Evolutionary conservation across 2,113 vertebrate genomes (phyloP), one percentile per base, ranked within the genome.

Genomic region (Aix galericulata): DNA sequence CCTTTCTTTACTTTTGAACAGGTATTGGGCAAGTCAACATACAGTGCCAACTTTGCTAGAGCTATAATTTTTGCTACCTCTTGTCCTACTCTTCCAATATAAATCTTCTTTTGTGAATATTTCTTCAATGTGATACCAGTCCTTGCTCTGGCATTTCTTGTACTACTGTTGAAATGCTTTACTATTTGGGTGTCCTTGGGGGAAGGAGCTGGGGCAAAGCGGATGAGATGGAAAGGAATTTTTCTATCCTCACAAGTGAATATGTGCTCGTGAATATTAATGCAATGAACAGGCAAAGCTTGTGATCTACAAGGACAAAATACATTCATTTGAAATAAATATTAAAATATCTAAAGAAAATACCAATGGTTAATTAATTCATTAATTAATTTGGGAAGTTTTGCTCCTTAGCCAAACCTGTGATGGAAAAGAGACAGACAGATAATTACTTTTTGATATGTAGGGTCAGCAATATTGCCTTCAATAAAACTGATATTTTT

Each of bases 381-480:
- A 40, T 40, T 91, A 15, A 53, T 50, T 50, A 48, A 48, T 88
- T 86, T n/a, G 74, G 31, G 36, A 78, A 71, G n/a, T 53, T 77
- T 0, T 17, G 20, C 68, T 72, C 80, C 38, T 73, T 73, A 38
- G 32, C 50, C 23, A 0, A 64, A 56, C 63, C 48, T 87, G 11
- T 91, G 52, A 88, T 72, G 21, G 38, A 72, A 68, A 52, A 50
- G 34, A 77, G 50, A 75, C 34, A 85, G 26, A 32, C 17, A 60
- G 60, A 34, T 88, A 93, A 88, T 95, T 77, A 36, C 53, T 42
- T 92, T 78, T 82, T 95, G 66, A 75, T 92, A 81, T 84, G 52
- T 86, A 82, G 80, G n/a, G 66, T 82, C 67, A 82, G 22, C 75
- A 66, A 8, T 90, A 44, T 23, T 84, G 38, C 56, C 84, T 86